A percentile compares a stretch with the other conserved stretches of the same genome.
phyloP scores from a whole-genome alignment of 2,113 vertebrate species.

The Xiphophorus hellerii region DNA sequence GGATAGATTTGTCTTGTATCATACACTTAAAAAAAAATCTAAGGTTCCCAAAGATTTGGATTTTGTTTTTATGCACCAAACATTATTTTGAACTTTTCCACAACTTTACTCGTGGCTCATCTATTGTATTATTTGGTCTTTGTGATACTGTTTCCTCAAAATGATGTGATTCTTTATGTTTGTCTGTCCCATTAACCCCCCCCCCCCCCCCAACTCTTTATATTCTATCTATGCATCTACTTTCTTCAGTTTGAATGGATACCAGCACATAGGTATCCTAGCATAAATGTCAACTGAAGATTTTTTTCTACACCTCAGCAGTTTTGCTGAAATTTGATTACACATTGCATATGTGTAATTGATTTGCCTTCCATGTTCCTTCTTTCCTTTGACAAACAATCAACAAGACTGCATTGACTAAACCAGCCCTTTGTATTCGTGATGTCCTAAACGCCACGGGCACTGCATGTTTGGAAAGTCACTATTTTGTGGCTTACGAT shows the following conservation, averaged over 20 bases:
- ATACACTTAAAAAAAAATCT: neutral
- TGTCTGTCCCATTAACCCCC: neutral
- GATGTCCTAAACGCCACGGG: conserved; percentile 33
- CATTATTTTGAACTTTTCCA: neutral
- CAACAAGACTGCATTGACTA: conserved; percentile 68
- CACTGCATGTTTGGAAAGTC: conserved; percentile 46
- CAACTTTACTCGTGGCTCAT: neutral
- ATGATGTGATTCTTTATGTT: neutral
- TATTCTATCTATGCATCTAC: neutral
- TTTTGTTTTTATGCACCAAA: neutral
- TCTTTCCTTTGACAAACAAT: conserved; percentile 70
- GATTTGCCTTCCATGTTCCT: conserved; percentile 71
- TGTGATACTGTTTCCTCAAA: neutral
- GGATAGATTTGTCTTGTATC: no score
- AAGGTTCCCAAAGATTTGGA: neutral
- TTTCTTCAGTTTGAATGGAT: conserved; percentile 50
- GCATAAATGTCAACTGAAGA: conserved; percentile 42
- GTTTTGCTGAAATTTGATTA: conserved; percentile 71
- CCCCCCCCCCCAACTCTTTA: neutral
- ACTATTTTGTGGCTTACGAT: conserved; percentile 15
- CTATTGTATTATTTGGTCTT: neutral
- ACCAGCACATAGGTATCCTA: conserved; percentile 27
- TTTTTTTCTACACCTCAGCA: conserved; percentile 65
- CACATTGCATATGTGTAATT: conserved; percentile 69
- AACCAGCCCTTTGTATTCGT: conserved; percentile 24